Evolutionary conservation across 2,113 vertebrate genomes (phyloP).

Genomic region (Pundamilia nyererei): DNA sequence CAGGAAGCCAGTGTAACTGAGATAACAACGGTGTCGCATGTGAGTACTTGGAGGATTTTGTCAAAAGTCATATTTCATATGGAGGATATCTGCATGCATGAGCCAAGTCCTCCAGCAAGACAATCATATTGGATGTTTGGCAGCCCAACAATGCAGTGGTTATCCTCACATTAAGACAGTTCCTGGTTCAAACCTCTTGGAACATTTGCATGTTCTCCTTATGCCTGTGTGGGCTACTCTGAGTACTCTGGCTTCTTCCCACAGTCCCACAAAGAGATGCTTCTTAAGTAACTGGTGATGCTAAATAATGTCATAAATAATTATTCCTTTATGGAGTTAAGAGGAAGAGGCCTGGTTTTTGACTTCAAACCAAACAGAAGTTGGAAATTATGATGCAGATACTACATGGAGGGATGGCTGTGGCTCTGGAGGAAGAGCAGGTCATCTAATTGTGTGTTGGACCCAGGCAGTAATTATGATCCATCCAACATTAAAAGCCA

Average conservation of each 20-base stretch:
- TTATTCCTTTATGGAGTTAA: neutral
- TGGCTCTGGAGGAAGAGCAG: neutral
- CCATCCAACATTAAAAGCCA: neutral
- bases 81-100: neutral
- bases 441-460: neutral
- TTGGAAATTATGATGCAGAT: neutral
- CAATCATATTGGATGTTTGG: neutral
- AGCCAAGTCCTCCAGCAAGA: neutral
- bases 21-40: neutral
- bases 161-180: neutral
- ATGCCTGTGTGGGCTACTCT: neutral
- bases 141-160: neutral
- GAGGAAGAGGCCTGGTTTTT: neutral
- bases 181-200: neutral
- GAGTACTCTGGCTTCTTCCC: neutral
- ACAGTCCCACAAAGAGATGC: neutral
- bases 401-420: neutral
- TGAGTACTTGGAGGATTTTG: neutral
- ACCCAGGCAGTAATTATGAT: neutral
- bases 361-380: neutral
- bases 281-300: neutral
- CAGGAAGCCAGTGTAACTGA: neutral
- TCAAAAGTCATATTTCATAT: neutral
- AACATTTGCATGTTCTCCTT: neutral
- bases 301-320: neutral